phyloP scores from a whole-genome alignment of 23 tunicate genomes.

The Pegea sp. region DNA sequence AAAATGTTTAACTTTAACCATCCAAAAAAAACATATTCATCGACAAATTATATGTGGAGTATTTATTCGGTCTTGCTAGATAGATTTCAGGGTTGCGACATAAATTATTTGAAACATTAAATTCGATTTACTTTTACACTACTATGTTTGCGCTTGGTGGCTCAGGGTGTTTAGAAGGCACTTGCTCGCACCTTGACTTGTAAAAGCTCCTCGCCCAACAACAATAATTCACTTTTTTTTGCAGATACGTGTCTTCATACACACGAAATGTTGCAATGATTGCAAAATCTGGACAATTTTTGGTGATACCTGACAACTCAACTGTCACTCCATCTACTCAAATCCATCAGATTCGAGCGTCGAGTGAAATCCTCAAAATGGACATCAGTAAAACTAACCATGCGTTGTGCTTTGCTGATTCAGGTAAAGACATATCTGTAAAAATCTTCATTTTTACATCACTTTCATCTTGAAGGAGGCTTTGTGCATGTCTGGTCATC shows the following conservation, averaged over 20 bases:
- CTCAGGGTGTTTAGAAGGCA: no score
- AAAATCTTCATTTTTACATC: neutral
- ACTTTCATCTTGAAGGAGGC: conserved; percentile 39
- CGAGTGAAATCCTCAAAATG: conserved; percentile 24
- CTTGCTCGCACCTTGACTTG: no score
- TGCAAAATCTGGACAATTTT: conserved; percentile 65
- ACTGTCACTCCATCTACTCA: conserved; percentile 79
- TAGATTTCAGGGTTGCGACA: no score
- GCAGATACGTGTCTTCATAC: conserved; percentile 66
- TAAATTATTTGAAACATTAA: no score
- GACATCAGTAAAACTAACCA: conserved; percentile 52
- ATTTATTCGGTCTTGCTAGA: no score
- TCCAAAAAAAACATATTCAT: no score
- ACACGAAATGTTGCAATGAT: conserved; percentile 60
- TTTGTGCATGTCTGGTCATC: conserved; percentile 70
- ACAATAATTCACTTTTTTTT: neutral
- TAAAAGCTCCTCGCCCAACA: no score
- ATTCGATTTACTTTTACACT: no score
- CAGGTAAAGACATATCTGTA: conserved; percentile 6
- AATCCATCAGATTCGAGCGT: conserved; percentile 60
- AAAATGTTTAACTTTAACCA: no score
- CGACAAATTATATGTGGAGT: no score
- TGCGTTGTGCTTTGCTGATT: conserved; percentile 73
- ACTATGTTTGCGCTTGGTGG: no score
- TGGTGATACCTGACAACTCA: conserved; percentile 81